Percentiles rank a stretch among this genome's conserved stretches.
phyloP scores from a whole-genome alignment of 2,113 vertebrate genomes.

The Ellobius talpinus region DNA sequence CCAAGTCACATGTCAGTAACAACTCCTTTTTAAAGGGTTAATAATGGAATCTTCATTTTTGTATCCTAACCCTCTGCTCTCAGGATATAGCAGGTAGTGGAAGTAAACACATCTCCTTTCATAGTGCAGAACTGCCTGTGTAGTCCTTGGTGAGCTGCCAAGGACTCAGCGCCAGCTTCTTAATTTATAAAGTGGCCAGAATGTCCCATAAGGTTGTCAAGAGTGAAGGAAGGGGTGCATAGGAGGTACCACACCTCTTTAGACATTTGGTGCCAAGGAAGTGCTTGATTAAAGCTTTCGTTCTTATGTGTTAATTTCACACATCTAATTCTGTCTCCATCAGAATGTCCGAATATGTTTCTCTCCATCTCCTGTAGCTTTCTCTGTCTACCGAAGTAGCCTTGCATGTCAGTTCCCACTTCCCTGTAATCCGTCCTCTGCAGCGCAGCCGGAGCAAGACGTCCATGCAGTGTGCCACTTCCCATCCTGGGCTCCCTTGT shows the following conservation, averaged over 20 bases:
- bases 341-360: not conserved
- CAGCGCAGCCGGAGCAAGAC: not conserved
- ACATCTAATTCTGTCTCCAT: not conserved
- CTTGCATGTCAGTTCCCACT: not conserved
- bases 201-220: not conserved
- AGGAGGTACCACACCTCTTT: not conserved
- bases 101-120: not conserved
- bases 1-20: not conserved
- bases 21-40: not conserved
- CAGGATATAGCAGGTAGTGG: not conserved
- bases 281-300: not conserved
- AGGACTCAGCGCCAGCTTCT: not conserved
- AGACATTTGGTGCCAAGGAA: not conserved
- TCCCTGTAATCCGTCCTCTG: not conserved
- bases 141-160: not conserved
- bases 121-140: not conserved
- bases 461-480: accelerated
- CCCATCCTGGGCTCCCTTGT: not conserved
- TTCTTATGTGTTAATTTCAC: slow-evolving; percentile 28
- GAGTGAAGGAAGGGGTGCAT: not conserved
- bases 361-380: not conserved
- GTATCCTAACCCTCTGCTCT: not conserved
- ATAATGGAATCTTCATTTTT: not conserved
- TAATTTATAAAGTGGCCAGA: not conserved
- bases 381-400: not conserved